A percentile compares a stretch with the other conserved stretches of the same genome.
Conservation (phyloP, 2,113 vertebrate genomes). For the Scatophagus argus region DNA sequence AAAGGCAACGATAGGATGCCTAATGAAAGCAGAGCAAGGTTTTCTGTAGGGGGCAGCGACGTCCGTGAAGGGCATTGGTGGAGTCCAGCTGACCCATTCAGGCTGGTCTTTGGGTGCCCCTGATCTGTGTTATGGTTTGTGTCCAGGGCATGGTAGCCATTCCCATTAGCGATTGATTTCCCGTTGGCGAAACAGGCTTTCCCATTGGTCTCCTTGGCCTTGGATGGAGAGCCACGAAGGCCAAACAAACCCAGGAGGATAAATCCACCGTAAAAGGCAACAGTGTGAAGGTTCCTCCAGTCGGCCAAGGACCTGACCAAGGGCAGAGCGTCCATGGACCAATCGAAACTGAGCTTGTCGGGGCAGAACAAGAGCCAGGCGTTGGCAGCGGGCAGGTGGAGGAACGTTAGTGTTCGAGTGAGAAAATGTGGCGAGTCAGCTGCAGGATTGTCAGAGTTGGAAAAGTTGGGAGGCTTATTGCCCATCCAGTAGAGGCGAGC, state of each 20-base stretch:
- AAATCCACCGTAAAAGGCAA: constrained; percentile 91
- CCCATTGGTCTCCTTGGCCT: constrained; percentile 85
- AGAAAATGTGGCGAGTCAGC: constrained; percentile 92
- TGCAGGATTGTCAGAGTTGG: constrained; percentile 98
- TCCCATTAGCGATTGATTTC: constrained; percentile 91
- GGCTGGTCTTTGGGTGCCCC: constrained; percentile 49
- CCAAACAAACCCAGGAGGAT: constrained; percentile 87
- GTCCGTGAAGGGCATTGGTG: constrained; percentile 79
- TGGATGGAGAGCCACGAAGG: constrained; percentile 77
- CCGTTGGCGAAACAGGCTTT: constrained; percentile 87
- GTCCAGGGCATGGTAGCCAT: constrained; percentile 88
- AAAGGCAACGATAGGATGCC: constrained; percentile 93
- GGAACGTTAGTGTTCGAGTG: constrained; percentile 91
- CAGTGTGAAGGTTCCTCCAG: constrained; percentile 96
- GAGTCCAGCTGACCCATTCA: constrained; percentile 66
- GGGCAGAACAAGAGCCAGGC: constrained; percentile 96
- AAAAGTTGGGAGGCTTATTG: constrained; percentile 97
- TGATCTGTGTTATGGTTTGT: constrained; percentile 85
- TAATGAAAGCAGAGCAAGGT: constrained; percentile 91
- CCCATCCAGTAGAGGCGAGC: constrained; percentile 99
- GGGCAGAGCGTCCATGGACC: constrained; percentile 99
- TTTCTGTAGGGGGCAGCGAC: constrained; percentile 91
- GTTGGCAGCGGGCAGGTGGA: constrained; percentile 94
- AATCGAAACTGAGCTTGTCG: constrained; percentile 97
- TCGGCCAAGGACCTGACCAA: constrained; percentile 90